A percentile compares a stretch with the other conserved stretches of the same genome.
phyloP scores from a whole-genome alignment of 2,888 invertebrate species.

The Tenthredo scrophulariae region DNA sequence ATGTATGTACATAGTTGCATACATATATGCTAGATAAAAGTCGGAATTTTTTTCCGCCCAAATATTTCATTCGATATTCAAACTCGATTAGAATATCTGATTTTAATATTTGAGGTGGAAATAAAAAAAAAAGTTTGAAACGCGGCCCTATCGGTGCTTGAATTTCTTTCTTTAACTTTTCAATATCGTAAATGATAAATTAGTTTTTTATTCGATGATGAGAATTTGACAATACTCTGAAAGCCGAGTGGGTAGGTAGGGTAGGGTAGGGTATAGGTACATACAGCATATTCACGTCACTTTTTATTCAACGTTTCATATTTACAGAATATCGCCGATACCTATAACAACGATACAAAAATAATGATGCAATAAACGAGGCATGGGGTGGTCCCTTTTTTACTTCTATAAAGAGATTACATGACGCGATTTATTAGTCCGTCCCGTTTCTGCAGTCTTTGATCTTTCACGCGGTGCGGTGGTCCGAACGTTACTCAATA shows the following conservation, averaged over 20 bases:
- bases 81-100: background rate
- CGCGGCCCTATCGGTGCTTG: background rate
- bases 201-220: background rate
- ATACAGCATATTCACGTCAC: background rate
- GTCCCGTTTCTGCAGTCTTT: background rate
- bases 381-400: background rate
- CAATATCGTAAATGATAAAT: conserved; percentile 4
- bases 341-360: background rate
- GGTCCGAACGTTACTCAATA: background rate
- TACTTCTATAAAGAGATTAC: background rate
- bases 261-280: too few species aligned
- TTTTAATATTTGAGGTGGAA: background rate
- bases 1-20: background rate
- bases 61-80: background rate
- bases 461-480: background rate
- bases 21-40: background rate
- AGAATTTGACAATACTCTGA: background rate
- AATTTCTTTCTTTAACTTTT: background rate
- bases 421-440: conserved; percentile 14
- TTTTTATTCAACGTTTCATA: conserved; percentile 1
- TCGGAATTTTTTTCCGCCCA: background rate
- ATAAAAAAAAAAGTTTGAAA: background rate
- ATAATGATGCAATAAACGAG: background rate
- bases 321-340: background rate
- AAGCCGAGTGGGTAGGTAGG: background rate